Evolutionary conservation across 2,113 vertebrate species (phyloP).

Genomic region (Diglossa brunneiventris): DNA sequence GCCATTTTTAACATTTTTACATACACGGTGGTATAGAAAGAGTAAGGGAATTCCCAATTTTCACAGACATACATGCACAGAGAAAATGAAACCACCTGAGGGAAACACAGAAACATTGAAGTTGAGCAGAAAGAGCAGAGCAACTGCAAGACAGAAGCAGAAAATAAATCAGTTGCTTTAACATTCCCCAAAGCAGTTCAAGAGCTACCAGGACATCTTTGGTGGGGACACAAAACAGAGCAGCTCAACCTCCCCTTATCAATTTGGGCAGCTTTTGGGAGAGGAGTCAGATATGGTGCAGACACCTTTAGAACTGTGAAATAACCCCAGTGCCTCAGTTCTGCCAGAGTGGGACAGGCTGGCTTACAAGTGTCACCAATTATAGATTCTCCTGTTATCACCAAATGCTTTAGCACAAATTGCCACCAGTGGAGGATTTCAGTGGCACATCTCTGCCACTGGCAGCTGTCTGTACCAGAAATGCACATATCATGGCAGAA

Average conservation of each 20-base stretch:
- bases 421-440: neutral
- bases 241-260: neutral
- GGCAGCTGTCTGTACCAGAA: neutral
- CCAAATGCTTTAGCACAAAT: neutral
- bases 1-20: neutral
- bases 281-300: neutral
- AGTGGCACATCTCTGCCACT: neutral
- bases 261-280: neutral
- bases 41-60: conserved; percentile 36
- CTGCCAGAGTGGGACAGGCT: neutral
- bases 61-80: conserved; percentile 18
- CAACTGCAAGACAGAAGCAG: neutral
- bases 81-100: conserved; percentile 30
- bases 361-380: neutral
- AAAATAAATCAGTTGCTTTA: neutral
- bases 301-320: neutral
- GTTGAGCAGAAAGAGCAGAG: conserved; percentile 17
- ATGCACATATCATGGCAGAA: neutral
- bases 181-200: neutral
- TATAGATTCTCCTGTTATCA: neutral
- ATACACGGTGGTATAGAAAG: neutral
- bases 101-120: neutral
- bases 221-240: neutral
- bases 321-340: neutral
- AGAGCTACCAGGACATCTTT: neutral